phyloP scores from a whole-genome alignment of 2,888 invertebrate species.

The Chrysotoxum bicinctum region DNA sequence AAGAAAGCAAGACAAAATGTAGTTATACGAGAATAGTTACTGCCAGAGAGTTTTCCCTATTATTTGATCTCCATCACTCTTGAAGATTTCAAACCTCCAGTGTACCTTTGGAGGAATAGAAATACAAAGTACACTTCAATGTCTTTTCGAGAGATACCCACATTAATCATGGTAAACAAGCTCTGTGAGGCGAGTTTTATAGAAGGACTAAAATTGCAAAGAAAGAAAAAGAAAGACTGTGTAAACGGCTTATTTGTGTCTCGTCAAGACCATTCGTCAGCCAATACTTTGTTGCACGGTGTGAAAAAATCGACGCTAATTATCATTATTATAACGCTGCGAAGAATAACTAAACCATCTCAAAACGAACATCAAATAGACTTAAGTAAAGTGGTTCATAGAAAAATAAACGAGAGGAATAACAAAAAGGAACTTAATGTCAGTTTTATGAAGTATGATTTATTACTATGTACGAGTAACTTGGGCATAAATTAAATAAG shows the following conservation, averaged over 20 bases:
- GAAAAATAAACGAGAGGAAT: background rate
- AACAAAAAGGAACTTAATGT: conserved; percentile 14
- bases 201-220: background rate
- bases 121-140: background rate
- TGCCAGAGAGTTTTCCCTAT: background rate
- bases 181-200: background rate
- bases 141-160: background rate
- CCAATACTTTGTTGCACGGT: conserved; percentile 19
- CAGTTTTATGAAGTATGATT: conserved; percentile 63
- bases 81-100: background rate
- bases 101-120: background rate
- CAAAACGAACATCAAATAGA: conserved; percentile 45
- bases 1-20: conserved; percentile 15
- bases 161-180: background rate
- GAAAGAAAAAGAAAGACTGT: background rate
- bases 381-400: conserved; percentile 35
- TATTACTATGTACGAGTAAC: conserved; percentile 52
- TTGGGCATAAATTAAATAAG: conserved; percentile 49
- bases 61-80: background rate
- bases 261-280: background rate
- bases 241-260: background rate
- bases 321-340: conserved; percentile 31
- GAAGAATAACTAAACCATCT: conserved; percentile 41
- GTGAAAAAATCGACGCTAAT: conserved; percentile 45
- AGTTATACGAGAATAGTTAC: background rate